Percentiles rank a stretch among this genome's conserved stretches.
These are phyloP conservation scores for Palythoa heliodiscus DNA, from an alignment of 92 coral and sea anemone genomes.

Conservation along the genomic window DNA sequence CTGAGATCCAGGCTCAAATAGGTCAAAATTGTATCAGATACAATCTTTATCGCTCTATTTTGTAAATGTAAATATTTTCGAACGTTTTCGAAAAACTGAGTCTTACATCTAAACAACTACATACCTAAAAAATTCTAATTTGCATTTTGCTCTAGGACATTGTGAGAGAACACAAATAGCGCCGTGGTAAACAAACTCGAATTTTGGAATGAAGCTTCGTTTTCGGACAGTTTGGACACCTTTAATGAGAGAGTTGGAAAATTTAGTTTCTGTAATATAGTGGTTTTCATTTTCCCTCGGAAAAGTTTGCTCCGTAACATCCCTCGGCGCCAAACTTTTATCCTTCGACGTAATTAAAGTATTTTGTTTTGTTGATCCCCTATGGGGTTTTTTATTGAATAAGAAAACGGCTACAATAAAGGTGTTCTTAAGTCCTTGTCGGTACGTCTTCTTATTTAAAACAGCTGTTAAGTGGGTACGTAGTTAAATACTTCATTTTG, in stretches of 20 bases:
- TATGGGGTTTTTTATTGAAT: not conserved
- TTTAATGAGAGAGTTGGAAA: not conserved
- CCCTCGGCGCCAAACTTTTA: slow-evolving; percentile 1
- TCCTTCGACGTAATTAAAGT: slow-evolving; percentile 17
- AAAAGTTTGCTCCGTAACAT: not conserved
- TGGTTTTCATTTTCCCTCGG: slow-evolving; percentile 17
- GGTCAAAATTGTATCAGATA: no score
- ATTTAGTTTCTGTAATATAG: not conserved
- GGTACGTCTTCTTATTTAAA: not conserved
- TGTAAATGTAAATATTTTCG: no score
- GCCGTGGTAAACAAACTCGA: no score
- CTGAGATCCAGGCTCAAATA: no score
- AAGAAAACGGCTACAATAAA: not conserved
- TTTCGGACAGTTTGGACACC: not conserved
- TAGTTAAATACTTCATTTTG: no score
- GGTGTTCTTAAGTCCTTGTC: not conserved
- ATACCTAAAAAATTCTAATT: no score
- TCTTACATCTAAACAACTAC: no score
- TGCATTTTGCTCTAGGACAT: no score
- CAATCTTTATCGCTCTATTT: no score
- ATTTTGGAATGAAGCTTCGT: not conserved
- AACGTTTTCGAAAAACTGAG: no score
- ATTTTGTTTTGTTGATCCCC: slow-evolving; percentile 8
- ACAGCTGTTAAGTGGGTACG: not conserved
- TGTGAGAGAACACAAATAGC: no score